Percentiles rank a stretch among this genome's conserved stretches.
phyloP scores from a whole-genome alignment of 1,140 invertebrate species.

The Leucophenga varia region DNA sequence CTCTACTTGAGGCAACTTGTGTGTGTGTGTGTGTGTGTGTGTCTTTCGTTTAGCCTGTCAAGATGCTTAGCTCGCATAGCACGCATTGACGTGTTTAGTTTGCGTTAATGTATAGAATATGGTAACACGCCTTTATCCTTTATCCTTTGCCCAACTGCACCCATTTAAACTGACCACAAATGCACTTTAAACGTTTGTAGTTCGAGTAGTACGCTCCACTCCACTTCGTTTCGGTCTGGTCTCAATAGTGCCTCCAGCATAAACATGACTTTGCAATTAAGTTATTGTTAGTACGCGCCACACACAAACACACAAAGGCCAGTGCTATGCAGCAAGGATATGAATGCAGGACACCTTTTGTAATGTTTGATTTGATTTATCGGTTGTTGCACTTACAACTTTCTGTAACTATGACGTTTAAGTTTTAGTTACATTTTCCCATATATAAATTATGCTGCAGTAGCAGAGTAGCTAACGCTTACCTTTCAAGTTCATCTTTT shows the following conservation, averaged over 20 bases:
- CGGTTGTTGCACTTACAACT: slow-evolving; percentile 25
- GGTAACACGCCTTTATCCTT: no score
- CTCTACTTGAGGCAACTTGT: no score
- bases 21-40: background rate
- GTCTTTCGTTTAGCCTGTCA: background rate
- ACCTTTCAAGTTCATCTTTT: slow-evolving; percentile 4
- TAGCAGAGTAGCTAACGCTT: slow-evolving; percentile 10
- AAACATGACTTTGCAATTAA: slow-evolving; percentile 54
- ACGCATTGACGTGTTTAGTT: slow-evolving; percentile 11
- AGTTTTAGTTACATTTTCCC: slow-evolving; percentile 42
- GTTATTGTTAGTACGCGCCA: slow-evolving; percentile 34
- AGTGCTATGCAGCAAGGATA: background rate
- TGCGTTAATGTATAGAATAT: no score
- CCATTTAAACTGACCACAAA: no score
- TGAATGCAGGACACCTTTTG: slow-evolving; percentile 11
- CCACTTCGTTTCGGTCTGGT: no score
- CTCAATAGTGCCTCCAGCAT: no score
- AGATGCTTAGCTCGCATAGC: no score
- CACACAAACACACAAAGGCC: slow-evolving; percentile 8
- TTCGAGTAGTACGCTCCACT: no score
- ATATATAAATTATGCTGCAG: no score
- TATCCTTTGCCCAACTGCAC: no score
- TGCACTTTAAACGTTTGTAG: no score
- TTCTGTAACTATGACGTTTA: background rate
- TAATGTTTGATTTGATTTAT: slow-evolving; percentile 37